A percentile compares a stretch with the other conserved stretches of the same genome.
phyloP scores from a whole-genome alignment of 2,797 vertebrate species.

The Galagoides demidoff region DNA sequence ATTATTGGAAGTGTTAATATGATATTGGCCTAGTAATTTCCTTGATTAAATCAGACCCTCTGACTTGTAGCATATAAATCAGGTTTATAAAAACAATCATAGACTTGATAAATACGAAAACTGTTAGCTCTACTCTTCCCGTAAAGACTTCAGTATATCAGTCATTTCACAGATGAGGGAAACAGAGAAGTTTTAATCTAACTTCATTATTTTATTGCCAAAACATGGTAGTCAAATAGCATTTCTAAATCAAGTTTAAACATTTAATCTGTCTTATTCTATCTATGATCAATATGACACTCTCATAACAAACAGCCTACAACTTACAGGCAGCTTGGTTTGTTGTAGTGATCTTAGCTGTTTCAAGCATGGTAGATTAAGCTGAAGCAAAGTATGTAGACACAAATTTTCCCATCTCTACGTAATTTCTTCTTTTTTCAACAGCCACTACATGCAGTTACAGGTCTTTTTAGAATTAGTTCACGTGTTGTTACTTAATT shows the following conservation, averaged over 20 bases:
- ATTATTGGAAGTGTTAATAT: not conserved
- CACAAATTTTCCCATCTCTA: not conserved
- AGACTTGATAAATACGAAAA: not conserved
- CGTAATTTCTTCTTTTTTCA: not conserved
- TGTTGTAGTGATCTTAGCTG: not conserved
- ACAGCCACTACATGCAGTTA: not conserved
- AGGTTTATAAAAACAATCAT: not conserved
- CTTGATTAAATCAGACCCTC: not conserved
- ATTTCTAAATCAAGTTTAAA: not conserved
- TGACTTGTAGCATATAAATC: not conserved
- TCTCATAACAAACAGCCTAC: not conserved
- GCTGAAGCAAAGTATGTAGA: rapidly evolving
- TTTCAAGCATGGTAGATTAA: not conserved
- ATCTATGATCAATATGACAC: not conserved
- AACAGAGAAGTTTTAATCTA: not conserved
- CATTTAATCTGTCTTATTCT: not conserved
- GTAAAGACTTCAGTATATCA: not conserved
- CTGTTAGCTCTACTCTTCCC: not conserved
- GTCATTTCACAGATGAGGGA: not conserved
- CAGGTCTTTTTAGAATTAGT: no score
- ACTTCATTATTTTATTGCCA: not conserved
- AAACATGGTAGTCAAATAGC: not conserved
- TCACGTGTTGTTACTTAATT: not conserved
- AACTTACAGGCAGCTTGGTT: not conserved
- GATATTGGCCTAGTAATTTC: not conserved